Conservation (phyloP, 1,140 invertebrate genomes). For the Bemisia tabaci region DNA sequence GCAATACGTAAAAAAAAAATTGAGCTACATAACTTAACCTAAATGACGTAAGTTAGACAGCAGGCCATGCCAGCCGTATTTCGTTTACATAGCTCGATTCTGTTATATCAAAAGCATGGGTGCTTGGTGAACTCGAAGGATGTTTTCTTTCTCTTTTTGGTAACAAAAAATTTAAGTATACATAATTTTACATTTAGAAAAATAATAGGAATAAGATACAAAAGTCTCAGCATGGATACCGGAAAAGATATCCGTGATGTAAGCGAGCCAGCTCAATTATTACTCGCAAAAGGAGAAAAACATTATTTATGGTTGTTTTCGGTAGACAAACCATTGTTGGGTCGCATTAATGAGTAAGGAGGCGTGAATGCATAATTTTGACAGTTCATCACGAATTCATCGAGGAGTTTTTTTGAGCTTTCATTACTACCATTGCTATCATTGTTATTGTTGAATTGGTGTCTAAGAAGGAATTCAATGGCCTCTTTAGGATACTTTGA, state of each 20-base stretch:
- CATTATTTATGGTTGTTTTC: background rate
- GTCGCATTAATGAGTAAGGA: background rate
- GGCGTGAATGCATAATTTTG: background rate
- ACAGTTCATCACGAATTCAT: background rate
- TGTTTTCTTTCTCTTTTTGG: too few species aligned
- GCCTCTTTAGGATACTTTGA: background rate
- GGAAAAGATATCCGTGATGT: background rate
- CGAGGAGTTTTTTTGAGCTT: background rate
- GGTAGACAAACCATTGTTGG: background rate
- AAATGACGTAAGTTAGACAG: too few species aligned
- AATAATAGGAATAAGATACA: background rate
- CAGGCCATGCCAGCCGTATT: too few species aligned
- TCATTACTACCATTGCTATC: too few species aligned
- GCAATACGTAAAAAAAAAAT: too few species aligned
- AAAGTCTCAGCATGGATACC: background rate
- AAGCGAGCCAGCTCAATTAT: background rate
- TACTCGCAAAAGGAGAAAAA: too few species aligned
- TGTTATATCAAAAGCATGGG: too few species aligned
- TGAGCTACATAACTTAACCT: too few species aligned
- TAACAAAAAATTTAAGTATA: background rate
- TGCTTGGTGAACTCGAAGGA: too few species aligned
- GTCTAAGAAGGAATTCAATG: background rate
- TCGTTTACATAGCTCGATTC: too few species aligned
- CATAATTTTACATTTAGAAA: background rate
- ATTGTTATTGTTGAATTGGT: background rate